Evolutionary conservation across 2,797 vertebrate species (phyloP), one percentile per base, ranked within the genome.

Genomic region (Tachyglossus aculeatus): DNA sequence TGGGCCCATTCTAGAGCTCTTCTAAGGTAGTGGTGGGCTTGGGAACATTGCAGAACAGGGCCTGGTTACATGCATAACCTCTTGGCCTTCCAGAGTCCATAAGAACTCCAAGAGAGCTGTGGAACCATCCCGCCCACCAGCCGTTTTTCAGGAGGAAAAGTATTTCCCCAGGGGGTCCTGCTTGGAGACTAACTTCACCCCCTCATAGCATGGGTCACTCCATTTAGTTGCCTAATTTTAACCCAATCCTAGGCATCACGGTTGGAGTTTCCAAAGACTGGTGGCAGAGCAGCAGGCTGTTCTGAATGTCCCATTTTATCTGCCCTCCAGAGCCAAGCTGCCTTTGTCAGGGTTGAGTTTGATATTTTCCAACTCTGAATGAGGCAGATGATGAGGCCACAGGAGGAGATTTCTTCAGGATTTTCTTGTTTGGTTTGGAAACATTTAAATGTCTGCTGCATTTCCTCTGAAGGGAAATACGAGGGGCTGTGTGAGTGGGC

Each of bases 401-500:
- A 88, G 86, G 78, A 89, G 86, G 64, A 85, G 86, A 86, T 75
- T 88, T 87, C 71, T 90, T 86, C 83, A 87, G 89, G 85, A 90
- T 88, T 88, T 88, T 89, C 88, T 88, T 91, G 89, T 92, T 89
- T 93, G 85, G 84, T 86, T 92, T 91, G 88, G 87, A 88, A 88
- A 90, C 89, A 81, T 87, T 89, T 88, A 88, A 89, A 89, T 89
- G 90, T 91, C 92, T 92, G 78, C 77, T 78, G 83, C 83, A 82
- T 92, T 93, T 91, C 90, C 90, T 93, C 84, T 58, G 33, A 85
- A 71, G 24, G 38, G 55, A 57, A 62, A 74, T 67, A 48, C 71
- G 82, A 65, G 81, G 85, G 62, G 67, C 84, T 82, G 67, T 34
- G 31, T 81, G 86, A 86, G 74, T 69, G 82, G 68, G 41, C 59